Evolutionary conservation across 2,888 invertebrate species (phyloP).

Genomic region (Parelbella ahira): DNA sequence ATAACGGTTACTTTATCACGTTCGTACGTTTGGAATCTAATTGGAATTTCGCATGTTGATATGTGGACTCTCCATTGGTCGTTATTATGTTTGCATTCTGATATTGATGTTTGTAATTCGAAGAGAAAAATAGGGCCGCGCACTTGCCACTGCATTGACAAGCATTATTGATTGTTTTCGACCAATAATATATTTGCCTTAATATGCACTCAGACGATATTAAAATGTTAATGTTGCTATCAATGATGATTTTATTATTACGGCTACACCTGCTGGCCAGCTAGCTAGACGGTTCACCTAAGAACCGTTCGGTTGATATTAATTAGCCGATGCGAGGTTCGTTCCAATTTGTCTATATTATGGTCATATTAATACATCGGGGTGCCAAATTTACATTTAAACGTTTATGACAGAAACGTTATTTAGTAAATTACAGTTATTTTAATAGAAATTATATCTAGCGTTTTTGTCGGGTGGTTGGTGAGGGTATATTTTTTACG

Average conservation of each 20-base stretch:
- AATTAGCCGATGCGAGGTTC: slow-evolving; percentile 46
- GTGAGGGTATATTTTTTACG: slow-evolving; percentile 70
- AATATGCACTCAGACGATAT: slow-evolving; percentile 16
- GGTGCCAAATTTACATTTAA: slow-evolving; percentile 72
- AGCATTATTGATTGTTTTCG: slow-evolving; percentile 23
- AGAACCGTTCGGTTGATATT: slow-evolving; percentile 33
- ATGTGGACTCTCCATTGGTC: slow-evolving; percentile 75
- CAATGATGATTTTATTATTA: slow-evolving; percentile 24
- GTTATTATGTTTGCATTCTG: slow-evolving; percentile 76
- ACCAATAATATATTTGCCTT: slow-evolving; percentile 22
- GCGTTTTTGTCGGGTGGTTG: slow-evolving; percentile 54
- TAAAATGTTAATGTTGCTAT: slow-evolving; percentile 23
- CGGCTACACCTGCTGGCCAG: slow-evolving; percentile 29
- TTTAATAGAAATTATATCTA: slow-evolving; percentile 66
- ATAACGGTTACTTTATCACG: slow-evolving; percentile 78
- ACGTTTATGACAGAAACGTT: slow-evolving; percentile 62
- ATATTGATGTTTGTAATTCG: slow-evolving; percentile 73
- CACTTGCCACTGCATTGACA: slow-evolving; percentile 26
- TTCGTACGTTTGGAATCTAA: slow-evolving; percentile 77
- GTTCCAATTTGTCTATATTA: slow-evolving; percentile 56
- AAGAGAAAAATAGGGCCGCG: slow-evolving; percentile 52
- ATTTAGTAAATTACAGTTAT: slow-evolving; percentile 69
- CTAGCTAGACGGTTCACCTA: slow-evolving; percentile 19
- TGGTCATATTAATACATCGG: slow-evolving; percentile 63
- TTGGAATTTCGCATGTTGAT: slow-evolving; percentile 79